Evolutionary conservation across 2,888 invertebrate species (phyloP).

Genomic region (Atrina japonica): DNA sequence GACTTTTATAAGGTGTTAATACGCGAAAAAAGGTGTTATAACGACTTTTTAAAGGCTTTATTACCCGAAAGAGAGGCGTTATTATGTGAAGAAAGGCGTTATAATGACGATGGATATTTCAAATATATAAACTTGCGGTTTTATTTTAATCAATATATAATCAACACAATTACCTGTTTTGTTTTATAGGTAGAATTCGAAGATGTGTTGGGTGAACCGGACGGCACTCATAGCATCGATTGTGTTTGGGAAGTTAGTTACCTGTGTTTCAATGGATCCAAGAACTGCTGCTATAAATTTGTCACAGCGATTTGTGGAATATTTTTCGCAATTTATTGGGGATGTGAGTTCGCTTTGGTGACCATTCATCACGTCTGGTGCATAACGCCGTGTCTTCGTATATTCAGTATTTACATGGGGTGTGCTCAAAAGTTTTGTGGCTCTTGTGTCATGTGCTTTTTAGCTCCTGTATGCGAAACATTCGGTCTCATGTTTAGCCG

Average conservation of each 20-base stretch:
- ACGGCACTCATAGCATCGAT: slow-evolving; percentile 81
- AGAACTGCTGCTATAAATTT: slow-evolving; percentile 87
- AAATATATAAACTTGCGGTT: too few relatives aligned
- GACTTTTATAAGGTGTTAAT: too few relatives aligned
- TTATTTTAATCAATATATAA: too few relatives aligned
- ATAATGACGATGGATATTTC: too few relatives aligned
- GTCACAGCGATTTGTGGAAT: slow-evolving; percentile 86
- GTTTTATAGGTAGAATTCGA: slow-evolving; percentile 59
- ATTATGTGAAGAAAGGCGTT: too few relatives aligned
- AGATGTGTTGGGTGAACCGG: slow-evolving; percentile 73
- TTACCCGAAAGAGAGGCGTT: too few relatives aligned
- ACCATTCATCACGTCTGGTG: slow-evolving; percentile 87
- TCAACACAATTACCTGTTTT: too few relatives aligned
- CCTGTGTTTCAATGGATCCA: slow-evolving; percentile 84
- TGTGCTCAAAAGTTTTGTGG: slow-evolving; percentile 80
- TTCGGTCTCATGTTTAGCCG: slow-evolving; percentile 66
- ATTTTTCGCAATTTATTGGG: slow-evolving; percentile 85
- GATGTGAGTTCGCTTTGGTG: slow-evolving; percentile 81
- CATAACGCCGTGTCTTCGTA: slow-evolving; percentile 85
- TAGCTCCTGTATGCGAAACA: slow-evolving; percentile 86
- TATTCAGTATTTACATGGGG: slow-evolving; percentile 84
- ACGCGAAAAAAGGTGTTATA: too few relatives aligned
- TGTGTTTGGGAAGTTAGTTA: slow-evolving; percentile 87
- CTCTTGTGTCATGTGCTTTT: slow-evolving; percentile 81
- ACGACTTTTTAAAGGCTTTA: too few relatives aligned